Percentiles rank a stretch among this genome's conserved stretches.
Conservation (phyloP, 1,140 invertebrate species). For the Cydia strobilella region DNA sequence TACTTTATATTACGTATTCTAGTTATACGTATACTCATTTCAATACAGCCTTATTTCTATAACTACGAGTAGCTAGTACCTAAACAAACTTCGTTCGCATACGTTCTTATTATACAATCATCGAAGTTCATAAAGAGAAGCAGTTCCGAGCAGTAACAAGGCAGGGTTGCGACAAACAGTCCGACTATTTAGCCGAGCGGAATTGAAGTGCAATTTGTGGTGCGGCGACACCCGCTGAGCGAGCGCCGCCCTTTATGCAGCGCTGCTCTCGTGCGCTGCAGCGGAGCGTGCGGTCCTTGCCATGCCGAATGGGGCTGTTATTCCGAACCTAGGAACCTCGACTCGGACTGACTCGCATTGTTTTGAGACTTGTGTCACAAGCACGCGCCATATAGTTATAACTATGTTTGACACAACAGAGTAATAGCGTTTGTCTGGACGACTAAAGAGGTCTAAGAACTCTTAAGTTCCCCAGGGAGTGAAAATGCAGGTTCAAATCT, state of each 20-base stretch:
- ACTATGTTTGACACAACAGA: not conserved
- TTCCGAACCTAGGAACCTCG: not conserved
- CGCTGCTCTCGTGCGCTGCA: constrained; percentile 38
- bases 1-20: no score
- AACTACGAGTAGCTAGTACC: not conserved
- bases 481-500: no score
- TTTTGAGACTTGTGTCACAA: not conserved
- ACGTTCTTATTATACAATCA: not conserved
- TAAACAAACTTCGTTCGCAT: not conserved
- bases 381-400: not conserved
- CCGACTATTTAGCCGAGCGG: constrained; percentile 47
- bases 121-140: constrained; percentile 10
- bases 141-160: not conserved
- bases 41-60: not conserved
- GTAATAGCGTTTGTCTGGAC: no score
- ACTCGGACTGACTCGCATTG: not conserved
- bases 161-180: constrained; percentile 19
- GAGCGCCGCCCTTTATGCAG: constrained; percentile 29
- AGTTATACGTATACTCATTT: not conserved
- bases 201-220: constrained; percentile 63
- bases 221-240: constrained; percentile 23
- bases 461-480: no score
- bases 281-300: constrained; percentile 31
- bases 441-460: no score
- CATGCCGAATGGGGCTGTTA: constrained; percentile 5